A percentile compares a stretch with the other conserved stretches of the same genome.
Conservation (phyloP, 2,113 vertebrate genomes). For the Dolichotis patagonum region DNA sequence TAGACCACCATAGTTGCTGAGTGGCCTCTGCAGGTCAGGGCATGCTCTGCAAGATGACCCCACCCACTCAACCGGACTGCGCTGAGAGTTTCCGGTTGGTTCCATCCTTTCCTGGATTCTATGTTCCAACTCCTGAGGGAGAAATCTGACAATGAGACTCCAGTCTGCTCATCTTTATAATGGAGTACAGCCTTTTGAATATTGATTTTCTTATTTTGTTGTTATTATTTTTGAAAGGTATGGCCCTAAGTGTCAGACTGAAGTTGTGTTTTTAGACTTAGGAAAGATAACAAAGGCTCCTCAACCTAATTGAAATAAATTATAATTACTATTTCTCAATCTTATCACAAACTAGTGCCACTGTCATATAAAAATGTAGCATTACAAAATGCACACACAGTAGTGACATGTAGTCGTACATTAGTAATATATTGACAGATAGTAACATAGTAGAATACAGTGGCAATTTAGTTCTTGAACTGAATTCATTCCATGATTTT, state of each 20-base stretch:
- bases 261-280: not conserved
- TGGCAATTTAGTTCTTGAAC: not conserved
- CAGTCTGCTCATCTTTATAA: not conserved
- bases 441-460: not conserved
- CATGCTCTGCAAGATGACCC: accelerated
- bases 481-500: not conserved
- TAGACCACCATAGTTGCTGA: not conserved
- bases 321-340: not conserved
- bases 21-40: not conserved
- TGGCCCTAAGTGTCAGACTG: not conserved
- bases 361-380: not conserved
- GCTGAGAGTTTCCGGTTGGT: not conserved
- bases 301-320: not conserved
- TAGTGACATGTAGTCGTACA: not conserved
- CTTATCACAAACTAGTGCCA: not conserved
- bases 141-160: not conserved
- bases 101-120: not conserved
- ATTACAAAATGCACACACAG: not conserved
- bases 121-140: not conserved
- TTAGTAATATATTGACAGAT: not conserved
- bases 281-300: not conserved
- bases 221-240: not conserved
- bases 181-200: not conserved
- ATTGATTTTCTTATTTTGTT: not conserved
- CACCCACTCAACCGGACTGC: not conserved